phyloP scores from a whole-genome alignment of 2,113 vertebrate genomes.

The Alligator mississippiensis region DNA sequence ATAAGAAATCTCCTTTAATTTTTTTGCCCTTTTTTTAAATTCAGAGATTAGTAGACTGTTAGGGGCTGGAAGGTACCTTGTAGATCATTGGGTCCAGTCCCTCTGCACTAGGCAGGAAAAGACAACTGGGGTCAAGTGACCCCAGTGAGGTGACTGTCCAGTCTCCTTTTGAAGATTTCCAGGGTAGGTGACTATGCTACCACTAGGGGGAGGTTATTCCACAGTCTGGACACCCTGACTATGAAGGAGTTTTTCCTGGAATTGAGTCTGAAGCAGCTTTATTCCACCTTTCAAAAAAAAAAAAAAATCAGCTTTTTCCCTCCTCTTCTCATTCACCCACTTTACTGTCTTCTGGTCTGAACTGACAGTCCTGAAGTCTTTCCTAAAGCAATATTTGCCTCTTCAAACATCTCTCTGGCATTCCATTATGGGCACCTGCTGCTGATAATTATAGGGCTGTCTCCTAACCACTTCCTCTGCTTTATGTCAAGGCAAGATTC shows the following conservation, averaged over 20 bases:
- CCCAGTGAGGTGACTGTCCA: too few species aligned
- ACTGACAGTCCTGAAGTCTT: slow-evolving; percentile 45
- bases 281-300: background rate
- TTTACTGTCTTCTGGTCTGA: slow-evolving; percentile 36
- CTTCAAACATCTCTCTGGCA: slow-evolving; percentile 62
- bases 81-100: background rate
- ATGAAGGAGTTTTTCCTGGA: too few species aligned
- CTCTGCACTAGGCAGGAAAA: too few species aligned
- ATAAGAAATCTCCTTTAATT: background rate
- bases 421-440: slow-evolving; percentile 79
- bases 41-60: background rate
- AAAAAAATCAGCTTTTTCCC: background rate
- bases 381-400: slow-evolving; percentile 66
- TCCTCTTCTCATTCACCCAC: background rate
- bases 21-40: background rate
- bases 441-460: slow-evolving; percentile 76
- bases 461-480: slow-evolving; percentile 66
- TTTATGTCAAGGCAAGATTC: slow-evolving; percentile 60
- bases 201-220: too few species aligned
- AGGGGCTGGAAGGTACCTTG: background rate
- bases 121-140: too few species aligned
- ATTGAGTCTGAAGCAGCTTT: too few species aligned
- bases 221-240: too few species aligned
- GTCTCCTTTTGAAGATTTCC: too few species aligned
- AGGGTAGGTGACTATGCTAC: too few species aligned